Percentiles rank a stretch among this genome's conserved stretches.
These are phyloP conservation scores for human (Homo sapiens) DNA, from an alignment of 2,113 vertebrate species.

Conservation along the genomic window DNA sequence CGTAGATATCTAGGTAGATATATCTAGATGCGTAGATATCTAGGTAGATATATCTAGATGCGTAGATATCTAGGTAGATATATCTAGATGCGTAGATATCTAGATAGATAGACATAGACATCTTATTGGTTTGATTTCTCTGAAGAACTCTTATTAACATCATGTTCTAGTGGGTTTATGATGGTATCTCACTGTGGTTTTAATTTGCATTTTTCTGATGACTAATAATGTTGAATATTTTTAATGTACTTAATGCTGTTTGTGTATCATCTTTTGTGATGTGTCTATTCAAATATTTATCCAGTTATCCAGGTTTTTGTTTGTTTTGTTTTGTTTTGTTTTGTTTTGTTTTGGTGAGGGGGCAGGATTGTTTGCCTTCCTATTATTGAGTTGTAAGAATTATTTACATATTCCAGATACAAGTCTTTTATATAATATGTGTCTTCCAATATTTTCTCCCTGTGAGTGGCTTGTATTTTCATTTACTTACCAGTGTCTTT, in stretches of 20 bases:
- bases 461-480: not conserved
- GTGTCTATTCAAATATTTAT: conserved; percentile 37
- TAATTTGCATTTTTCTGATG: conserved; percentile 29
- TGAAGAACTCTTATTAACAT: not conserved
- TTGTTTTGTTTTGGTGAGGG: not conserved
- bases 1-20: not conserved
- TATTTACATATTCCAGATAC: not conserved
- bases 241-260: conserved; percentile 8
- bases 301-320: not conserved
- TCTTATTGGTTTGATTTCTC: not conserved
- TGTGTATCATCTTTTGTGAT: conserved; percentile 6
- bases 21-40: not conserved
- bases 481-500: not conserved
- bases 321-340: not conserved
- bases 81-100: not conserved
- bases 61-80: not conserved
- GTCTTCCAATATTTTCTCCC: not conserved
- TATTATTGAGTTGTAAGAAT: conserved; percentile 25
- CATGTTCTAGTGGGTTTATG: not conserved
- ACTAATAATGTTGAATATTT: conserved; percentile 7
- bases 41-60: not conserved
- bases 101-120: not conserved
- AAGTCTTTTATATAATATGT: conserved; percentile 3
- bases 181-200: not conserved
- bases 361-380: not conserved